These are phyloP conservation scores for Anseranas semipalmata DNA, from an alignment of 2,113 vertebrate genomes.

Conservation along the genomic window DNA sequence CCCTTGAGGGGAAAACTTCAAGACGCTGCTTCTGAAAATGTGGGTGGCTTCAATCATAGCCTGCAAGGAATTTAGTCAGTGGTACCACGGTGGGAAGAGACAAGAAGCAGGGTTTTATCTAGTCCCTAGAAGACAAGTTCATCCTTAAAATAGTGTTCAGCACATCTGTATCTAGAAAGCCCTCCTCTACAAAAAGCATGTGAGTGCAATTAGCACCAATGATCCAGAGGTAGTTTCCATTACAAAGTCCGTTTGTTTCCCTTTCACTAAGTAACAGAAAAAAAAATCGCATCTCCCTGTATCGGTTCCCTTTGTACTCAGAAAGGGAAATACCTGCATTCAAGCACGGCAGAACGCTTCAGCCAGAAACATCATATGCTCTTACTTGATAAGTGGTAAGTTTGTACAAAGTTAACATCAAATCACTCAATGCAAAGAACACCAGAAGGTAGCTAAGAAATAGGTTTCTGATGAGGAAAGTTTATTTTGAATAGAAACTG, in stretches of 20 bases:
- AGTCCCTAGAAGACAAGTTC: not conserved
- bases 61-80: not conserved
- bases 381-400: not conserved
- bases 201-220: accelerated
- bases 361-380: not conserved
- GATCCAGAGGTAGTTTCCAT: not conserved
- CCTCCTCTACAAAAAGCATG: not conserved
- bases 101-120: not conserved
- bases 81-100: not conserved
- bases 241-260: not conserved
- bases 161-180: not conserved
- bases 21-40: not conserved
- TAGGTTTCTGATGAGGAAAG: not conserved
- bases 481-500: conserved; percentile 55
- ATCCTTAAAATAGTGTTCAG: not conserved
- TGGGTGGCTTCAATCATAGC: not conserved
- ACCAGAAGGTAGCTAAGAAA: not conserved
- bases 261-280: not conserved
- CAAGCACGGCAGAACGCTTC: not conserved
- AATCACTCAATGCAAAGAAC: not conserved
- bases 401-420: not conserved
- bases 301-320: not conserved
- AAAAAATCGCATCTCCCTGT: not conserved
- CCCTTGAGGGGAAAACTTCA: not conserved
- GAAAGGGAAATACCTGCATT: not conserved